A percentile compares a stretch with the other conserved stretches of the same genome.
These are phyloP conservation scores for Maniola hyperantus DNA, from an alignment of 2,888 invertebrate genomes.

Conservation along the genomic window DNA sequence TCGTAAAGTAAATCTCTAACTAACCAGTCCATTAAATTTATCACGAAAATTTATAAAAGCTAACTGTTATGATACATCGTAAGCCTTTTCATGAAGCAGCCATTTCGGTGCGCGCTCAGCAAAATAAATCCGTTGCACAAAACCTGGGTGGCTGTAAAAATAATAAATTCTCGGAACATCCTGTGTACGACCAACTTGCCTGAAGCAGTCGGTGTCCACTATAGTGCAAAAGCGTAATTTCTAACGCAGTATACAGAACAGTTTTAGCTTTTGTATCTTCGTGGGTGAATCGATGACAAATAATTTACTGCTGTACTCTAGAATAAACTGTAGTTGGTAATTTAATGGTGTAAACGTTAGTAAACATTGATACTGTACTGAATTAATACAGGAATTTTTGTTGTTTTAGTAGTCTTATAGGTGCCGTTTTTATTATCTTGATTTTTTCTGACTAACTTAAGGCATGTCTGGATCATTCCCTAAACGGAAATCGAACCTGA, in stretches of 20 bases:
- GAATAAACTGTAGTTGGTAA: background rate
- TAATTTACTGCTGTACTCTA: slow-evolving; percentile 17
- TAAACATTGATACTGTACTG: background rate
- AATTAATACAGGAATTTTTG: background rate
- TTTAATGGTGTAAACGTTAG: background rate
- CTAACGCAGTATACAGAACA: slow-evolving; percentile 29
- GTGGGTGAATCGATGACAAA: slow-evolving; percentile 24
- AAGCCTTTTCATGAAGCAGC: slow-evolving; percentile 28
- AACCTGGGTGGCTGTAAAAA: slow-evolving; percentile 40
- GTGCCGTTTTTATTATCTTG: no score
- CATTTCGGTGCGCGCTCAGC: slow-evolving; percentile 20
- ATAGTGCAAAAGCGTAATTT: slow-evolving; percentile 33
- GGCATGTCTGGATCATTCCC: no score
- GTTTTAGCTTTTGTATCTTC: slow-evolving; percentile 17
- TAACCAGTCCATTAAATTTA: slow-evolving; percentile 21
- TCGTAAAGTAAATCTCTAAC: slow-evolving; percentile 11
- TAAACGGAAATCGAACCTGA: background rate
- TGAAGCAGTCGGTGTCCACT: slow-evolving; percentile 32
- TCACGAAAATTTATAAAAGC: slow-evolving; percentile 21
- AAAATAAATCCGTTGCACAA: slow-evolving; percentile 36
- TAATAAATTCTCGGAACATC: slow-evolving; percentile 44
- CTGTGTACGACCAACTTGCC: slow-evolving; percentile 40
- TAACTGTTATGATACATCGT: slow-evolving; percentile 27
- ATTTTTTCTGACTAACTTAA: no score
- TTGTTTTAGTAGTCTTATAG: no score